phyloP scores from a whole-genome alignment of 2,888 invertebrate genomes.

The Oxytorus armatus region DNA sequence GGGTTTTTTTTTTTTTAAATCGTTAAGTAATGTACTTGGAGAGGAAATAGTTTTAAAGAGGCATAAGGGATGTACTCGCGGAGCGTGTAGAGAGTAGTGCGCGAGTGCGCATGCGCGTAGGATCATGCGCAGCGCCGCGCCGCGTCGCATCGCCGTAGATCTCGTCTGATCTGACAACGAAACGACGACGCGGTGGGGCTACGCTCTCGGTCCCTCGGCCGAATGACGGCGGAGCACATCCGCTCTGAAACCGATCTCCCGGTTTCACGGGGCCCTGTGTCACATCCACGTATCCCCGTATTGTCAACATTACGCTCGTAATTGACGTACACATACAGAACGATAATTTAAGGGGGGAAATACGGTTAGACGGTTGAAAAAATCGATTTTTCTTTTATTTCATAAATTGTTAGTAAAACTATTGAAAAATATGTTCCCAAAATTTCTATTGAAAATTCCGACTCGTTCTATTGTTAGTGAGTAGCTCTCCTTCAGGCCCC shows the following conservation, averaged over 20 bases:
- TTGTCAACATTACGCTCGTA: conserved; percentile 9
- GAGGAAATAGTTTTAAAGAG: not conserved
- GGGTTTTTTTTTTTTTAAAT: no score
- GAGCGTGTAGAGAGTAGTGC: not conserved
- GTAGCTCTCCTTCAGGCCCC: no score
- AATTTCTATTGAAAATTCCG: no score
- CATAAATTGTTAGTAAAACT: no score
- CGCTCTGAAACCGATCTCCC: conserved; percentile 61
- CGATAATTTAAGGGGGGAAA: not conserved
- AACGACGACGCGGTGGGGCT: conserved; percentile 23
- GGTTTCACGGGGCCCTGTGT: conserved; percentile 53
- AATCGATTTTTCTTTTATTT: no score
- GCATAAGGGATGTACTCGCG: not conserved
- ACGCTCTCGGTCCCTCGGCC: conserved; percentile 51
- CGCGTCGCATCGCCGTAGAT: conserved; percentile 23
- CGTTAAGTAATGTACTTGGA: not conserved
- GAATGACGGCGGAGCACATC: conserved; percentile 61
- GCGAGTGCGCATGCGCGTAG: not conserved
- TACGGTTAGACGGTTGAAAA: no score
- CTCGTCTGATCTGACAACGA: conserved; percentile 33
- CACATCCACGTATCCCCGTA: conserved; percentile 49
- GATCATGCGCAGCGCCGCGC: conserved; percentile 11
- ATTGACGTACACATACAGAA: not conserved
- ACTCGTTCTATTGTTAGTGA: no score
- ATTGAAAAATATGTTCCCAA: no score